Evolutionary conservation across 2,113 vertebrate species (phyloP).

Genomic region (Macroglossus sobrinus): DNA sequence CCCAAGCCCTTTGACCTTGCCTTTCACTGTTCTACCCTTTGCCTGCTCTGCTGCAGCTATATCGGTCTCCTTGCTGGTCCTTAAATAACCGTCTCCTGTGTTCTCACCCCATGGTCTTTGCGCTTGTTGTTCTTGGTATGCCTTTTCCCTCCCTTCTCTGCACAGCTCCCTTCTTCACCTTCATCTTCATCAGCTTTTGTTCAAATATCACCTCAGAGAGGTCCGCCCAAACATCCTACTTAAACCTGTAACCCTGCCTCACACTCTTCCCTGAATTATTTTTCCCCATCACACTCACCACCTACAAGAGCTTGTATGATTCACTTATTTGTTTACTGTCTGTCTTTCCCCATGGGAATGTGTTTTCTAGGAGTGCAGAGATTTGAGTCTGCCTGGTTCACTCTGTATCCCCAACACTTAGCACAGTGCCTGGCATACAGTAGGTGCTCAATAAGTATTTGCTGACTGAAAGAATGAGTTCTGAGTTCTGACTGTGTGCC

Average conservation of each 20-base stretch:
- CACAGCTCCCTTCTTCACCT: background rate
- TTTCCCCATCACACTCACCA: background rate
- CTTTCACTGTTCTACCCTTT: background rate
- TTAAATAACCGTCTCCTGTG: background rate
- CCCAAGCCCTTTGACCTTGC: background rate
- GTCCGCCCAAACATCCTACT: background rate
- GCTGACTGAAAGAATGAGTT: background rate
- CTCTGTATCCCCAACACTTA: background rate
- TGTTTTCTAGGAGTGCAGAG: background rate
- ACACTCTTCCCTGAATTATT: background rate
- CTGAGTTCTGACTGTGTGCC: background rate
- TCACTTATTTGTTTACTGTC: background rate
- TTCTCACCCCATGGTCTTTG: background rate
- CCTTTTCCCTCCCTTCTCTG: background rate
- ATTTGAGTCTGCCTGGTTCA: background rate
- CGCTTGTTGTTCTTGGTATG: background rate
- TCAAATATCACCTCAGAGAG: background rate
- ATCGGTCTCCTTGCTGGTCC: fast-evolving
- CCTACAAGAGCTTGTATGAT: background rate
- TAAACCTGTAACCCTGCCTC: background rate
- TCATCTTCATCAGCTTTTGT: background rate
- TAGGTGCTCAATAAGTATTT: background rate
- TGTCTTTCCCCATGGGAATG: background rate
- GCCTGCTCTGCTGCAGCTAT: background rate
- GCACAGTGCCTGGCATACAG: background rate